These are phyloP conservation scores for Heterodera schachtii DNA, from an alignment of 1,140 invertebrate species.

Conservation along the genomic window DNA sequence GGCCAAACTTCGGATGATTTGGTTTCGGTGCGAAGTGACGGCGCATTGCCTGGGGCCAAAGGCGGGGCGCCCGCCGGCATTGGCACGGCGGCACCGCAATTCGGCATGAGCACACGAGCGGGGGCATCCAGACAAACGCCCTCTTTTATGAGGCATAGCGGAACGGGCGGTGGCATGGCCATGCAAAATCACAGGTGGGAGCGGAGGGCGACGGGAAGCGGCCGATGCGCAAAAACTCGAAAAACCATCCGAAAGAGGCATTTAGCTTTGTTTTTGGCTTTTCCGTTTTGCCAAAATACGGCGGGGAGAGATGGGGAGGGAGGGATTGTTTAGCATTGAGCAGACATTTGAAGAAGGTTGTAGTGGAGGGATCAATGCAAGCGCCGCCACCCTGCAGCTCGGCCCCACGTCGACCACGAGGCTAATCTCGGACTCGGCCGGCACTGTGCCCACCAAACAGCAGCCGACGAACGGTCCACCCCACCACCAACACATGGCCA, in stretches of 20 bases:
- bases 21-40: conserved; percentile 51
- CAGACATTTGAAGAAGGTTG: conserved; percentile 26
- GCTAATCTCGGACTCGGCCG: not conserved
- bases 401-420: too few relatives aligned
- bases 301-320: not conserved
- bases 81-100: conserved; percentile 5
- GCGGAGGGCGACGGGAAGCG: too few relatives aligned
- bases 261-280: too few relatives aligned
- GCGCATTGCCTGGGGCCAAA: conserved; percentile 40
- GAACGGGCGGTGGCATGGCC: conserved; percentile 6
- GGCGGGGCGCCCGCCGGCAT: conserved; percentile 5
- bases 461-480: not conserved
- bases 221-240: too few relatives aligned
- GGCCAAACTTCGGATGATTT: conserved; percentile 49
- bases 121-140: conserved; percentile 25
- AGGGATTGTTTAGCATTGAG: not conserved
- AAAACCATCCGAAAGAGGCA: too few relatives aligned
- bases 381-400: not conserved
- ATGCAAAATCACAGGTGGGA: conserved; percentile 32
- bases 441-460: not conserved
- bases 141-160: conserved; percentile 40
- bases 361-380: conserved; percentile 13
- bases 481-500: conserved; percentile 19
- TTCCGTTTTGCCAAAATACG: too few relatives aligned
- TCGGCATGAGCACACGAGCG: conserved; percentile 19